Evolutionary conservation across 2,113 vertebrate genomes (phyloP).

Genomic region (Oplegnathus fasciatus): DNA sequence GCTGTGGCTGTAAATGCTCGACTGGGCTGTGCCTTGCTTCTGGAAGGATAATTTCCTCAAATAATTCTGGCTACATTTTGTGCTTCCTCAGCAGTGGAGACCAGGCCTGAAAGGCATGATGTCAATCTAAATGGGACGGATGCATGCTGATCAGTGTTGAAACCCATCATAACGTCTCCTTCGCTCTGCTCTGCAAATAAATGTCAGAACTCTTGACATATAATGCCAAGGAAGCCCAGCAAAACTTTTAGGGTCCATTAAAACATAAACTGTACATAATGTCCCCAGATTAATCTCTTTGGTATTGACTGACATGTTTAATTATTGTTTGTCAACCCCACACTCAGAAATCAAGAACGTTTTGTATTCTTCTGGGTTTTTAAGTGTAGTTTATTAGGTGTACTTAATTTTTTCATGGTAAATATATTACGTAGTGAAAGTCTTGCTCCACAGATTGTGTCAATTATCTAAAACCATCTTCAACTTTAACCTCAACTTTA

Average conservation of each 20-base stretch:
- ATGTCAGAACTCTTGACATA: neutral
- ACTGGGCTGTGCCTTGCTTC: slow-evolving; percentile 36
- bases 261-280: neutral
- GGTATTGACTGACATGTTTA: neutral
- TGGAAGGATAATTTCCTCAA: slow-evolving; percentile 31
- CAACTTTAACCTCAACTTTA: neutral
- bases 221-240: neutral
- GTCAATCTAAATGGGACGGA: slow-evolving; percentile 38
- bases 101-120: slow-evolving; percentile 34
- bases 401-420: neutral
- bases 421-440: too few relatives aligned
- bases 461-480: neutral
- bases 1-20: slow-evolving; percentile 29
- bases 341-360: neutral
- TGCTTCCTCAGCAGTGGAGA: slow-evolving; percentile 55
- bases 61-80: slow-evolving; percentile 30
- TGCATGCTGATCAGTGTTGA: slow-evolving; percentile 42
- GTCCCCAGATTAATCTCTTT: neutral
- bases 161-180: slow-evolving; percentile 1
- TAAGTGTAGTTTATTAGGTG: neutral
- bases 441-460: neutral
- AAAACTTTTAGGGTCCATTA: neutral
- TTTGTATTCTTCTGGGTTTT: neutral
- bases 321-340: neutral
- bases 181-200: slow-evolving; percentile 19